Percentiles rank a stretch among this genome's conserved stretches.
phyloP scores from a whole-genome alignment of 2,888 invertebrate genomes.

The Drosophila fulvimacula region DNA sequence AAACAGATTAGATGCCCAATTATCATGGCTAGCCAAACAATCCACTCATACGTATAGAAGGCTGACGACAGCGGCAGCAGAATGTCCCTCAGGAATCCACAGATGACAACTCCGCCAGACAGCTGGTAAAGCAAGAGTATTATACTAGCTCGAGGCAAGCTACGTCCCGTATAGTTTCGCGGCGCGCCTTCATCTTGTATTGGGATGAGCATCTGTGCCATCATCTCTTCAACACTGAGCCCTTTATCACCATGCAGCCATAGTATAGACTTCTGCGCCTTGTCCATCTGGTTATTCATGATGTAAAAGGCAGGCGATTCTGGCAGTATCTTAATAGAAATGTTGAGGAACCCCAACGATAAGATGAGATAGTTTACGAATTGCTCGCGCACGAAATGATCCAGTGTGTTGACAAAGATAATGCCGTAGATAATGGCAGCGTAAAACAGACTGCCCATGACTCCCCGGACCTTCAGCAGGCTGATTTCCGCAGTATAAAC shows the following conservation, averaged over 20 bases:
- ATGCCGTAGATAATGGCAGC: constrained; percentile 33
- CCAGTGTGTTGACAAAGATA: constrained; percentile 13
- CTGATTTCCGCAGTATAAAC: constrained; percentile 47
- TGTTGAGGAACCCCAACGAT: neutral
- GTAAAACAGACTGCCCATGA: constrained; percentile 22
- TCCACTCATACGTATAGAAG: rapidly evolving
- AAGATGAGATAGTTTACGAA: constrained; percentile 3
- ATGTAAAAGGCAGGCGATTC: constrained; percentile 36
- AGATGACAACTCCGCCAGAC: constrained; percentile 9
- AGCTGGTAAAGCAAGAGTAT: constrained; percentile 13
- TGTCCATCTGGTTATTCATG: neutral
- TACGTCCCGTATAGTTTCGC: neutral
- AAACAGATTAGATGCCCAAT: constrained; percentile 27
- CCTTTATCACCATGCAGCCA: constrained; percentile 24
- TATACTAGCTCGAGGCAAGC: neutral
- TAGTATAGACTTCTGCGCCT: constrained; percentile 6
- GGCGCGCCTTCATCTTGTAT: no score
- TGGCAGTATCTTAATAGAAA: constrained; percentile 20
- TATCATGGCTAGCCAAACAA: neutral
- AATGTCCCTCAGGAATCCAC: neutral
- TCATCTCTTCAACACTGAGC: constrained; percentile 4
- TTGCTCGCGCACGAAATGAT: neutral
- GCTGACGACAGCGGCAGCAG: neutral
- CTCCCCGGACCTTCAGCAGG: constrained; percentile 22
- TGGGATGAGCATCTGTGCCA: neutral